Evolutionary conservation across 2,797 vertebrate genomes (phyloP), one percentile per base, ranked within the genome.

Genomic region (Melanotaenia nigrans): DNA sequence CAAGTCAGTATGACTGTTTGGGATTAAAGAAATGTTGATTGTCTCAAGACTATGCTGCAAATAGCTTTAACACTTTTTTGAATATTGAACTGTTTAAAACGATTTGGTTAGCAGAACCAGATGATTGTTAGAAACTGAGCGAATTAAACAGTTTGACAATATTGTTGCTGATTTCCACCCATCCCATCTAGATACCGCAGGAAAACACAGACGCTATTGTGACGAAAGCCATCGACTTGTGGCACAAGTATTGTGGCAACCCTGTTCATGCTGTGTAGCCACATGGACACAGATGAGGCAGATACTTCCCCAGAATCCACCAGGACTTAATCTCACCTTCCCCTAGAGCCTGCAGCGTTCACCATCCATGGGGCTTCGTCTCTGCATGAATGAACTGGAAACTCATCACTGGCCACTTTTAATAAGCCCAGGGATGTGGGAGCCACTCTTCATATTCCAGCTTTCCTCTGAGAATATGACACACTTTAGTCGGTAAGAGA

Each of bases 151-250:
- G 53, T 24, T 24, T 54, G 12, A 14, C 28, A 22, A 2, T 28
- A 12, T 54, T 7, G 54, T 62, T 20, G 18, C 60, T 42, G 14
- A 38, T 16, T 40, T 57, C n/a, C 10, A 35, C 24, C 1, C 40
- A 32, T 38, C 78, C 59, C 75, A 73, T 87, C 11, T 87, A 99
- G 98, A 96, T 99, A 56, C 98, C 97, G 0, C 96, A 97, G 85
- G 98, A 99, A 80, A 99, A 98, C 92, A 99, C 97, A 0, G 98
- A 99, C 0, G 95, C 96, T 20, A 97, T 99, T 4, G 97, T 99
- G 82, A 97, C 96, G 73, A 99, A 99, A 95, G 97, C 98, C 35
- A 96, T 99, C 35, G 98, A 99, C 80, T 78, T 98, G 63, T 99
- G 98, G 98, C 97, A 98, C 86, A 97, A 96, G 18, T 95, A 99